phyloP scores from a whole-genome alignment of 1,140 invertebrate species.

The Brachionus asplanchnoidis region DNA sequence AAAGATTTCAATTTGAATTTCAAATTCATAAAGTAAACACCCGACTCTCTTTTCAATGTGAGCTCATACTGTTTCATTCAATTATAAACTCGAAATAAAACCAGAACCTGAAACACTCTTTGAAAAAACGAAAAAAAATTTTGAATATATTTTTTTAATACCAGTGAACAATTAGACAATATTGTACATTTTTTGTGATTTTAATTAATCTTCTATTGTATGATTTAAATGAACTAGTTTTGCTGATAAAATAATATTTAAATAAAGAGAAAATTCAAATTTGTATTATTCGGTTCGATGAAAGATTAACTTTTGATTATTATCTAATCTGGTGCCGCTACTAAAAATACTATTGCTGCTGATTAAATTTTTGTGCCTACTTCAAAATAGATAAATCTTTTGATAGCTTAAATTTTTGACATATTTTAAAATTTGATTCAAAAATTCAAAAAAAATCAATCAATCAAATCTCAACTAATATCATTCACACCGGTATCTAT shows the following conservation, averaged over 20 bases:
- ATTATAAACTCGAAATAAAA: background rate
- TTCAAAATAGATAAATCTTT: background rate
- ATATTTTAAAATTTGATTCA: constrained; percentile 1
- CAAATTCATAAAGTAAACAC: constrained; percentile 24
- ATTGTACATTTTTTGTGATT: background rate
- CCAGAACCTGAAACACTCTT: background rate
- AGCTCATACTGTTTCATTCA: constrained; percentile 16
- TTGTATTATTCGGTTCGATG: background rate
- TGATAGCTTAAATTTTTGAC: constrained; percentile 2
- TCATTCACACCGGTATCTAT: background rate
- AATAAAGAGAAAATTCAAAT: background rate
- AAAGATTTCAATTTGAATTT: constrained; percentile 28
- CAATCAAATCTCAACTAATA: background rate
- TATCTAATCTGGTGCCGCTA: background rate
- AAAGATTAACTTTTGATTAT: background rate
- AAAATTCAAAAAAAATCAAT: background rate
- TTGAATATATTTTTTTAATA: background rate
- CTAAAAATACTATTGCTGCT: background rate
- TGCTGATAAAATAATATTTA: background rate
- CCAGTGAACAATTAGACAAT: background rate
- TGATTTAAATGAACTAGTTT: background rate
- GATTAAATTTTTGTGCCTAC: background rate
- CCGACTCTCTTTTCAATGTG: background rate
- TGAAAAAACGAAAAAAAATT: background rate
- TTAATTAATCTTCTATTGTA: background rate